These are phyloP conservation scores for Cephus cinctus DNA, from an alignment of 1,140 invertebrate species.

Conservation along the genomic window DNA sequence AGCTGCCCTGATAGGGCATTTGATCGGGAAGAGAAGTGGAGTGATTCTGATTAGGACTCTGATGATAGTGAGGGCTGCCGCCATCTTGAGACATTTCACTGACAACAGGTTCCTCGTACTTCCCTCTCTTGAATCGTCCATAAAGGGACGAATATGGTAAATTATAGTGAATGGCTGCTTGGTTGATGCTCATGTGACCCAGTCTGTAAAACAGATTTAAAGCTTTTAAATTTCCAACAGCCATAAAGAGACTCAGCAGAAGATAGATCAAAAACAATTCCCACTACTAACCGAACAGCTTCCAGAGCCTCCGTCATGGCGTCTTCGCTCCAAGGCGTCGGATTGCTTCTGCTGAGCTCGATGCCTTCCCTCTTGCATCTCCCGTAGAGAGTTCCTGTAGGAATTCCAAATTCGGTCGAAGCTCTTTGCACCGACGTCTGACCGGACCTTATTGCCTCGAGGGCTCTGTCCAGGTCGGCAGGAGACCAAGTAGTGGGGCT, in stretches of 20 bases:
- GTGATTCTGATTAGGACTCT: conserved; percentile 52
- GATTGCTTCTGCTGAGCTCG: conserved; percentile 79
- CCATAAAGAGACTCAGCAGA: too few species aligned
- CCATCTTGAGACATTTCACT: conserved; percentile 54
- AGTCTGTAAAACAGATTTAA: conserved; percentile 59
- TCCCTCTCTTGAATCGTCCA: conserved; percentile 81
- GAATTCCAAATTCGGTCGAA: conserved; percentile 81
- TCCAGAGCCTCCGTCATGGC: conserved; percentile 87
- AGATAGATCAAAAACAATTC: conserved; percentile 1
- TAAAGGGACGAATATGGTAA: conserved; percentile 86
- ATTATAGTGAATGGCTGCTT: conserved; percentile 89
- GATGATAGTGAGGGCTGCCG: conserved; percentile 50
- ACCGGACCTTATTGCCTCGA: conserved; percentile 79
- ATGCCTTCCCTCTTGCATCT: conserved; percentile 86
- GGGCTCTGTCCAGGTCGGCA: conserved; percentile 77
- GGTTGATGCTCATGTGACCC: conserved; percentile 90
- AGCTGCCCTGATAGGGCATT: conserved; percentile 57
- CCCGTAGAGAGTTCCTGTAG: conserved; percentile 82
- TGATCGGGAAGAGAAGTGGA: conserved; percentile 53
- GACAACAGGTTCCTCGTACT: conserved; percentile 54
- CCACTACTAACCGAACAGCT: conserved; percentile 69
- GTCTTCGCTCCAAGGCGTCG: conserved; percentile 86
- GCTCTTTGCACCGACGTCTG: conserved; percentile 83
- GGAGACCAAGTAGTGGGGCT: conserved; percentile 85
- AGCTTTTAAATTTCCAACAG: conserved; percentile 9